Evolutionary conservation across 2,113 vertebrate species (phyloP).

Genomic region (Myotis davidii): DNA sequence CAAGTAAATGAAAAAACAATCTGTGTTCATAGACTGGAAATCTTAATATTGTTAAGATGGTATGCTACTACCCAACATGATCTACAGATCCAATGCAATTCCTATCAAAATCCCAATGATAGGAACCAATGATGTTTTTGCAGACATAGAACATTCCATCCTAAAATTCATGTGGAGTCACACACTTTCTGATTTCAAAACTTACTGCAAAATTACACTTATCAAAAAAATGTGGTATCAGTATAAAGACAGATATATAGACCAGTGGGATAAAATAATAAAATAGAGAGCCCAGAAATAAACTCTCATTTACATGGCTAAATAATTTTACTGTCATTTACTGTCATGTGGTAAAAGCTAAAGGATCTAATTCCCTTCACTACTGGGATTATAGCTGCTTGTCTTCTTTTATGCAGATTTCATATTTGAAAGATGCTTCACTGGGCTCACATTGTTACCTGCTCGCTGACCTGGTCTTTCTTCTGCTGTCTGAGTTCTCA

Average conservation of each 20-base stretch:
- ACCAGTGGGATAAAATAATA: no score
- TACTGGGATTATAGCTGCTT: constrained; percentile 54
- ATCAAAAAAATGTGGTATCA: not conserved
- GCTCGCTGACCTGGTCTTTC: constrained; percentile 57
- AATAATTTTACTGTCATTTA: constrained; percentile 47
- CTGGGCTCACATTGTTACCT: constrained; percentile 52
- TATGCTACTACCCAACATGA: no score
- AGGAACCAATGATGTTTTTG: not conserved
- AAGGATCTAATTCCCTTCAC: constrained; percentile 55
- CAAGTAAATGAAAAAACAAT: not conserved
- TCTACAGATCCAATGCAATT: no score
- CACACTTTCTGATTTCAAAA: not conserved
- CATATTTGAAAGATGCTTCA: constrained; percentile 64
- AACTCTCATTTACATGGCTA: no score
- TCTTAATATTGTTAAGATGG: no score
- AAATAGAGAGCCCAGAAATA: no score
- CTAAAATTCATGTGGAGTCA: not conserved
- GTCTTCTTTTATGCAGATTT: constrained; percentile 50
- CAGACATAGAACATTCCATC: not conserved
- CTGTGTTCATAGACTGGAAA: not conserved
- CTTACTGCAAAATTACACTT: not conserved
- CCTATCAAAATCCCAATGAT: no score
- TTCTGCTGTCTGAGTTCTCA: constrained; percentile 59
- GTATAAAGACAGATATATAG: no score
- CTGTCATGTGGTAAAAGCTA: constrained; percentile 62